phyloP scores from a whole-genome alignment of 2,797 vertebrate genomes.

The Sus cebifrons region DNA sequence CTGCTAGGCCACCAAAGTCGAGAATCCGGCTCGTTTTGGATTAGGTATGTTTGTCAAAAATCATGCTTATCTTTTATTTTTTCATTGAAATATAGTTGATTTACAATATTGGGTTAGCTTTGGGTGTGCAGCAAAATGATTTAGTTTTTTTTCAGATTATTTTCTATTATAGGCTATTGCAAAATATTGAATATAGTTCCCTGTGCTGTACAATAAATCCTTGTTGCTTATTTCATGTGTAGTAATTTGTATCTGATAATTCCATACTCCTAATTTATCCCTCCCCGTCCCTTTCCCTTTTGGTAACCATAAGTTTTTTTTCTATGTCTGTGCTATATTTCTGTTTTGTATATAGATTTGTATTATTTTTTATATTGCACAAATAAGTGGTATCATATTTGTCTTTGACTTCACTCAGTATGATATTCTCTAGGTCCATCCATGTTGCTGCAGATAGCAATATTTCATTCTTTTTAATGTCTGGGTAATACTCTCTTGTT shows the following conservation, averaged over 20 bases:
- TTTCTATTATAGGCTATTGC: neutral
- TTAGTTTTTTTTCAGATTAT: neutral
- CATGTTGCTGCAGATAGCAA: neutral
- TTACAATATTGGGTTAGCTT: neutral
- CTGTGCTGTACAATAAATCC: neutral
- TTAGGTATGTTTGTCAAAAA: constrained; percentile 10
- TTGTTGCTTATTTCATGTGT: neutral
- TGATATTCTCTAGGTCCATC: neutral
- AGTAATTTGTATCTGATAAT: neutral
- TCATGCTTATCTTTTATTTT: neutral
- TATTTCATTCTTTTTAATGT: neutral
- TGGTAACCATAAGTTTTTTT: neutral
- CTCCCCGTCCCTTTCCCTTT: neutral
- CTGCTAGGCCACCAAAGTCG: neutral
- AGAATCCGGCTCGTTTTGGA: neutral
- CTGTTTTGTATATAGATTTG: neutral
- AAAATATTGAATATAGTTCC: neutral
- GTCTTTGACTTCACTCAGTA: neutral
- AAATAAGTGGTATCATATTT: neutral
- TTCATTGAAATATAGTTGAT: neutral
- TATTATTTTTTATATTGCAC: neutral
- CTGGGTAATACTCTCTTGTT: neutral
- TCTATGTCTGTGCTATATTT: neutral
- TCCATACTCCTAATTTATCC: neutral
- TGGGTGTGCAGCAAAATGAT: neutral